A percentile compares a stretch with the other conserved stretches of the same genome.
Conservation (phyloP, 2,113 vertebrate genomes). For the Cranoglanis bouderius region DNA sequence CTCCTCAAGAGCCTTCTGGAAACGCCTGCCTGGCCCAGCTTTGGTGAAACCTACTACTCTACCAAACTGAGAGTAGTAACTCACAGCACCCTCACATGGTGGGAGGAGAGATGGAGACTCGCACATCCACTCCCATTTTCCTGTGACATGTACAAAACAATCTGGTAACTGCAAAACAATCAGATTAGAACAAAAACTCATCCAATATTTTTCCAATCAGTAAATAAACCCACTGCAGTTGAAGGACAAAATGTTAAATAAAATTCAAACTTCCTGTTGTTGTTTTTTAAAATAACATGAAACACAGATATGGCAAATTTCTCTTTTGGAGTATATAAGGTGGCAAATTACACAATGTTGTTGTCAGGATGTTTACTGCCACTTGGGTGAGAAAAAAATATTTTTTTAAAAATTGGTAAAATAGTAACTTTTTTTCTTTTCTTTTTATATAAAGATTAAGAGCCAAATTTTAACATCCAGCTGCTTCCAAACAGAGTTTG, state of each 20-base stretch:
- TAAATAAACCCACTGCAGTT: neutral
- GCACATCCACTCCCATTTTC: conserved; percentile 86
- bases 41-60: conserved; percentile 73
- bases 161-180: neutral
- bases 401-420: no score
- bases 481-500: neutral
- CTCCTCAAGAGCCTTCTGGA: conserved; percentile 69
- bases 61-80: conserved; percentile 79
- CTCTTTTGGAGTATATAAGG: neutral
- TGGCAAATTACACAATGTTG: neutral
- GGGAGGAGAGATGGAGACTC: conserved; percentile 75
- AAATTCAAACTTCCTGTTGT: neutral
- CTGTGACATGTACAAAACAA: conserved; percentile 58
- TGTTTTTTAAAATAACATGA: neutral
- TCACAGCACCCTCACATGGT: conserved; percentile 74
- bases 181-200: neutral
- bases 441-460: neutral
- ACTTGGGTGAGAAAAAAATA: neutral
- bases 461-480: neutral
- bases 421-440: no score
- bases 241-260: neutral
- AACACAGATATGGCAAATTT: neutral
- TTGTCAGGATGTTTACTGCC: neutral
- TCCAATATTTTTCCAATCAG: neutral
- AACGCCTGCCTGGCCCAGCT: conserved; percentile 67